Conservation (phyloP, 2,797 vertebrate genomes). For the Poliocrania exsul region DNA sequence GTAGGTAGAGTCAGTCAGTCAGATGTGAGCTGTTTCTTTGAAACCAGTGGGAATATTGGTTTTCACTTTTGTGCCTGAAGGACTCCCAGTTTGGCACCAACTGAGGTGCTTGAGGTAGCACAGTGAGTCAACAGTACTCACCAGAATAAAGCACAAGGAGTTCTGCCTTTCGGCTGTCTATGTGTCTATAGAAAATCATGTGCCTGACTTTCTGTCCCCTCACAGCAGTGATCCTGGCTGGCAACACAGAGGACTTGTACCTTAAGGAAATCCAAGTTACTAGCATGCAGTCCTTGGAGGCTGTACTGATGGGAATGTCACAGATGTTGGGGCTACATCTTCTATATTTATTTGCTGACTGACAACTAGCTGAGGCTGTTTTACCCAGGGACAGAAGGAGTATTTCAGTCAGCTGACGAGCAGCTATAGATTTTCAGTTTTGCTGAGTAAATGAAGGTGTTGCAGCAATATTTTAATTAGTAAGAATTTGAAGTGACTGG, state of each 20-base stretch:
- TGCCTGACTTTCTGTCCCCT: background rate
- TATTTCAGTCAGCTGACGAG: background rate
- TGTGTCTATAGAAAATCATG: background rate
- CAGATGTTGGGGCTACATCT: background rate
- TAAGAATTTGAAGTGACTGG: background rate
- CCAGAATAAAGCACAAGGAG: background rate
- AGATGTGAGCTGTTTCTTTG: background rate
- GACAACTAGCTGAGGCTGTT: background rate
- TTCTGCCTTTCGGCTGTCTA: background rate
- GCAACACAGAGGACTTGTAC: accelerated
- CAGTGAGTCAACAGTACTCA: too few species aligned
- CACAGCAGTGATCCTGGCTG: too few species aligned
- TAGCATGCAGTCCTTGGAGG: background rate
- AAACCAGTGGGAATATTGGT: background rate
- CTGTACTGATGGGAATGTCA: background rate
- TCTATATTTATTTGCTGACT: background rate
- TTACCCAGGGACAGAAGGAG: background rate
- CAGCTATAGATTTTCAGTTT: background rate
- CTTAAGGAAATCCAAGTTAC: background rate
- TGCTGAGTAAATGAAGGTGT: background rate
- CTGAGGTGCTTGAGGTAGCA: background rate
- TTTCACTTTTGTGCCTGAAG: background rate
- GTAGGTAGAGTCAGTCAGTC: background rate
- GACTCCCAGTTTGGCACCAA: background rate
- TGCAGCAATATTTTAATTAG: slow-evolving; percentile 9